Percentiles rank a stretch among this genome's conserved stretches.
phyloP scores from a whole-genome alignment of 1,140 invertebrate genomes.

The Penaeus indicus region DNA sequence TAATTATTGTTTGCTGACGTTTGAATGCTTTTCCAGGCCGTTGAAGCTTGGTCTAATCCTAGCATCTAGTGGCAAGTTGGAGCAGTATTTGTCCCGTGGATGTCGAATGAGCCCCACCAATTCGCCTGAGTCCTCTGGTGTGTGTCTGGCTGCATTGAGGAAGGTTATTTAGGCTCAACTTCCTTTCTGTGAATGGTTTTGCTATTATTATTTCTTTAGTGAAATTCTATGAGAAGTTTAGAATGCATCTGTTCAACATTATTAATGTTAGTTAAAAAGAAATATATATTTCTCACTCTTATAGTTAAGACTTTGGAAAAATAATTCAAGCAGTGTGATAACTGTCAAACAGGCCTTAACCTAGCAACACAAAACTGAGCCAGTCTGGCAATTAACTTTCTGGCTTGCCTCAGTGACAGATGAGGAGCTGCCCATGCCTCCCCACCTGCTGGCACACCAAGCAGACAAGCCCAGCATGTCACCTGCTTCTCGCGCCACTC shows the following conservation, averaged over 20 bases:
- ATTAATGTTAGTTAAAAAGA: no score
- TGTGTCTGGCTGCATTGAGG: no score
- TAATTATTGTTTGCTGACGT: not conserved
- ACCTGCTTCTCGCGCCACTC: not conserved
- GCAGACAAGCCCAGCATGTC: constrained; percentile 54
- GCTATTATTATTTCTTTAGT: no score
- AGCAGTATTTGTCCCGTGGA: no score
- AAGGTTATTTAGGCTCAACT: no score
- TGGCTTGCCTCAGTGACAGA: constrained; percentile 23
- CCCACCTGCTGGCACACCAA: constrained; percentile 46
- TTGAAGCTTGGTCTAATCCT: constrained; percentile 92
- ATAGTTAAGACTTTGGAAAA: no score
- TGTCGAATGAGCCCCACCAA: no score
- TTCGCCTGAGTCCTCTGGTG: no score
- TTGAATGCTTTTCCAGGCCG: constrained; percentile 80
- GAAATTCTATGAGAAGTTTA: not conserved
- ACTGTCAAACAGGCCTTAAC: no score
- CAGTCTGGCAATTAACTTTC: not conserved
- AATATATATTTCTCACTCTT: not conserved
- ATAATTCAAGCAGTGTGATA: not conserved
- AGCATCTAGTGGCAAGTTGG: constrained; percentile 84
- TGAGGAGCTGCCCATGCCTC: constrained; percentile 59
- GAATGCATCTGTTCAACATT: no score
- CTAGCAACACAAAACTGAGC: no score
- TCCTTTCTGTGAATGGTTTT: no score